Evolutionary conservation across 1,140 invertebrate genomes (phyloP), one percentile per base, ranked within the genome.

Genomic region (Musca domestica): DNA sequence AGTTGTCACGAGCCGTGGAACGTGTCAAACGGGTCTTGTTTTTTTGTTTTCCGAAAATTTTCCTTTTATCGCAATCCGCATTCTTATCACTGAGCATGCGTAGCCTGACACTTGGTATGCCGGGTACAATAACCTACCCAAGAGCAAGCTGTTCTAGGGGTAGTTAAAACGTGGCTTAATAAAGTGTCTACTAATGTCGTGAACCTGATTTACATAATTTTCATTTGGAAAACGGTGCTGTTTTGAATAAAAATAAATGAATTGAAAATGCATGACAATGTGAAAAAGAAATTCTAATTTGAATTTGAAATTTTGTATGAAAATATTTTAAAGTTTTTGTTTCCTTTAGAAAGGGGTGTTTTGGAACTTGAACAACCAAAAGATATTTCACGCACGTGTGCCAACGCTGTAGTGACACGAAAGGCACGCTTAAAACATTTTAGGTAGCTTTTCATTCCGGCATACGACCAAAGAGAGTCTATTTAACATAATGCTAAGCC

Each of bases 321-420:
- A 51, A 51, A 51, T 5, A 5, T 19, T 51, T 51, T 51, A 12
- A 9, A 51, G 48, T 51, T 19, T 22, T 51, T 51, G n/a, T 19
- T n/a, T 17, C 3, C 34, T 41, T 41, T 41, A 5, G 19, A 61
- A 58, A 61, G 27, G 56, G 56, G 27, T 61, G 56, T 61, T n/a
- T n/a, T 61, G 27, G 20, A 30, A 41, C 34, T 7, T 7, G 34
- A 19, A n/a, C 30, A 61, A 30, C 56, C 27, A 58, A 61, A 41
- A 41, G 56, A 61, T 27, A 61, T 61, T 61, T 61, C 34, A 61
- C 56, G 56, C 56, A 61, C 56, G 56, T 61, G 56, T 61, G 56
- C 27, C 56, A 9, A 19, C 6, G 6, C 41, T 34, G 56, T 12
- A 14, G 27, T 27, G 27, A 22, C 23, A 27, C 34, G 19, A 34